Percentiles rank a stretch among this genome's conserved stretches.
Evolutionary conservation across 2,113 vertebrate species (phyloP).

Genomic region (Actenoides hombroni): DNA sequence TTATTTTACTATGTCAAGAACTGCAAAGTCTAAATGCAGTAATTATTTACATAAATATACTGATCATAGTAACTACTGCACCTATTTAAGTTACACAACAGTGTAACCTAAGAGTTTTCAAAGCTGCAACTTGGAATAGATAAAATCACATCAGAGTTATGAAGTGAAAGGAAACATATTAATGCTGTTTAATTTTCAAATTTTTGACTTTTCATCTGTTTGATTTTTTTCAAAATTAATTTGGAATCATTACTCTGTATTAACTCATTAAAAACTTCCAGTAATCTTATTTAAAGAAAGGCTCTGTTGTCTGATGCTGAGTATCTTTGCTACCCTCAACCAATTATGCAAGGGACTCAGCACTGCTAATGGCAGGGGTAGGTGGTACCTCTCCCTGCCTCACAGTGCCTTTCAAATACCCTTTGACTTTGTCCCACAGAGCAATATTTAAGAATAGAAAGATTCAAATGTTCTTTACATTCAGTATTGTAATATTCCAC

Average conservation of each 20-base stretch:
- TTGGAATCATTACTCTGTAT: background rate
- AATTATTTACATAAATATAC: background rate
- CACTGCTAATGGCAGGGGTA: background rate
- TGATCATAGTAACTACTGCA: background rate
- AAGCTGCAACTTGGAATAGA: background rate
- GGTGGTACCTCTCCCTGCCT: background rate
- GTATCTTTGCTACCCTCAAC: background rate
- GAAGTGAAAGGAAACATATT: background rate
- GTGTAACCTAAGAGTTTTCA: background rate
- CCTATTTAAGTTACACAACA: background rate
- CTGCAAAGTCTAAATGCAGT: background rate
- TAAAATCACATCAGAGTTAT: background rate
- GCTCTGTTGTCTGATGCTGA: background rate
- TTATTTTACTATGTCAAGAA: background rate
- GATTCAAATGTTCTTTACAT: background rate
- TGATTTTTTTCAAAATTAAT: background rate
- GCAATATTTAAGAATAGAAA: background rate
- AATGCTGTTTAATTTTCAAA: background rate
- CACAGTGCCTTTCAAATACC: background rate
- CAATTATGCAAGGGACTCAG: background rate
- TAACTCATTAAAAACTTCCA: background rate
- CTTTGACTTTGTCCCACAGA: background rate
- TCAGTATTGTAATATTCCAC: background rate
- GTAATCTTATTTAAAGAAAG: background rate
- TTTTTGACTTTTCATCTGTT: background rate